Evolutionary conservation across 2,113 vertebrate species (phyloP).

Genomic region (Eleginops maclovinus): DNA sequence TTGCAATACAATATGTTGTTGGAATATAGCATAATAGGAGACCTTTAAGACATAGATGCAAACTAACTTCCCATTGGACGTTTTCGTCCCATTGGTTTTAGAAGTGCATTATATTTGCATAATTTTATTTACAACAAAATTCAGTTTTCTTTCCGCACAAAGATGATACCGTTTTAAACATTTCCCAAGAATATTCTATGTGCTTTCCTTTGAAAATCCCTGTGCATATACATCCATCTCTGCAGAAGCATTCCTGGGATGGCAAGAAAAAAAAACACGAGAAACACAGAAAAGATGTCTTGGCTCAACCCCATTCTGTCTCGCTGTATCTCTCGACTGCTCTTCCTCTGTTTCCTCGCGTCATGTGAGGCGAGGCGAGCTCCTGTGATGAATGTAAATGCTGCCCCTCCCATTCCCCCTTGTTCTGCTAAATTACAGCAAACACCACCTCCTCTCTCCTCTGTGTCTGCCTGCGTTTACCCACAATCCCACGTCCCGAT

Average conservation of each 20-base stretch:
- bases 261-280: constrained; percentile 13
- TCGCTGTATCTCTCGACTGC: constrained; percentile 46
- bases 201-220: constrained; percentile 31
- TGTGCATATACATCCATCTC: constrained; percentile 23
- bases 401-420: constrained; percentile 58
- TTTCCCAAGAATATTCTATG: constrained; percentile 17
- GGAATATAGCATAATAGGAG: no score
- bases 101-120: not conserved
- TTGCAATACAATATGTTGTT: no score
- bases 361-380: constrained; percentile 67
- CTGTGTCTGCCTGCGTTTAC: constrained; percentile 53
- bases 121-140: not conserved
- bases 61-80: not conserved
- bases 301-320: constrained; percentile 80
- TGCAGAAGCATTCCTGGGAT: constrained; percentile 41
- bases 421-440: constrained; percentile 75
- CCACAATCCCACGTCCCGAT: constrained; percentile 46
- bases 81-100: not conserved
- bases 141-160: not conserved
- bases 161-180: constrained; percentile 15
- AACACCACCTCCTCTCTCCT: constrained; percentile 65
- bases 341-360: constrained; percentile 46
- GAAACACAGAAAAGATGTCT: constrained; percentile 59
- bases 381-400: constrained; percentile 79
- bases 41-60: not conserved